phyloP scores from a whole-genome alignment of 1,140 invertebrate species.

The Teleogryllus occipitalis region DNA sequence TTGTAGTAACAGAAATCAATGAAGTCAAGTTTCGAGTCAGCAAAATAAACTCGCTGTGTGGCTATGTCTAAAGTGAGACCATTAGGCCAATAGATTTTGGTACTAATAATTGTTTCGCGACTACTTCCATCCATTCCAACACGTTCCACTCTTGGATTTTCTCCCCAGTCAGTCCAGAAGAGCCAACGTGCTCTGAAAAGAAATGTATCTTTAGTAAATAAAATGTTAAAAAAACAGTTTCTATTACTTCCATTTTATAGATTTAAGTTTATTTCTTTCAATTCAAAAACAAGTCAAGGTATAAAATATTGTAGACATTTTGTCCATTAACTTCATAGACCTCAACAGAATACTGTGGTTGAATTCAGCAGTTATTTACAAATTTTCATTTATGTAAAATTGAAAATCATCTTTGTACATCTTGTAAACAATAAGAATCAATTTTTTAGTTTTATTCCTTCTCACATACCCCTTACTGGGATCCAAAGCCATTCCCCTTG shows the following conservation, averaged over 20 bases:
- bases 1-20: constrained; percentile 98
- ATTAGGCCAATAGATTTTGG: constrained; percentile 98
- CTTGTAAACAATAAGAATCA: too few species aligned
- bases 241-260: neutral
- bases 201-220: neutral
- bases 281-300: neutral
- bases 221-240: neutral
- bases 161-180: constrained; percentile 98
- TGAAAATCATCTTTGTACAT: too few species aligned
- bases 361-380: too few species aligned
- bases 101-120: constrained; percentile 79
- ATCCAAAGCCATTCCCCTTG: constrained; percentile 88
- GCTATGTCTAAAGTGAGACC: constrained; percentile 91
- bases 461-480: constrained; percentile 63
- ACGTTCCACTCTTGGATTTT: constrained; percentile 91
- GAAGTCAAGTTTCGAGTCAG: constrained; percentile 94
- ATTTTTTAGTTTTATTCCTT: too few species aligned
- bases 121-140: constrained; percentile 92
- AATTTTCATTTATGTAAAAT: too few species aligned
- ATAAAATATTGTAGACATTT: constrained; percentile 12
- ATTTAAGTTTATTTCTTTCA: neutral
- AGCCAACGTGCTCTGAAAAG: constrained; percentile 59
- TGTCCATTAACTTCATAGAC: neutral
- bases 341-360: neutral
- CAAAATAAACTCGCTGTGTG: constrained; percentile 91